Conservation (phyloP, 2,888 invertebrate genomes). For the Villa cingulata region DNA sequence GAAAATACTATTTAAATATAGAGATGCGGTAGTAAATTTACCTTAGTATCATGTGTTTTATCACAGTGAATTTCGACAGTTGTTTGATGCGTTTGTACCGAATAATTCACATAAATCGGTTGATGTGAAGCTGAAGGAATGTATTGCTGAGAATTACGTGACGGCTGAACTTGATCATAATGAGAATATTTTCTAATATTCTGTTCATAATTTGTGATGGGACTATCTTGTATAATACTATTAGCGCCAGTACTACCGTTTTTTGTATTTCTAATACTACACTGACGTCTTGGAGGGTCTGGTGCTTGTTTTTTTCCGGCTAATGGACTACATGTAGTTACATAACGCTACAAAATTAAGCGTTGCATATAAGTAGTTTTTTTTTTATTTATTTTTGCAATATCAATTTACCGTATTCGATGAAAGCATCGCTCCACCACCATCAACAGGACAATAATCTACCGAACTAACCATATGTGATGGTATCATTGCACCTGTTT, state of each 20-base stretch:
- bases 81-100: slow-evolving; percentile 39
- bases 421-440: not conserved
- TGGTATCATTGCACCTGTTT: not conserved
- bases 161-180: slow-evolving; percentile 6
- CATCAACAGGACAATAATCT: slow-evolving; percentile 21
- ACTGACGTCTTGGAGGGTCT: slow-evolving; percentile 65
- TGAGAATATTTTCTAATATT: slow-evolving; percentile 10
- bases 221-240: not conserved
- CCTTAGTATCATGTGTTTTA: slow-evolving; percentile 36
- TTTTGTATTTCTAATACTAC: slow-evolving; percentile 36
- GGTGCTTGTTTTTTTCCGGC: slow-evolving; percentile 66
- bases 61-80: slow-evolving; percentile 45
- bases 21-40: too few species aligned
- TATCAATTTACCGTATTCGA: slow-evolving; percentile 11
- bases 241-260: slow-evolving; percentile 13
- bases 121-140: slow-evolving; percentile 23
- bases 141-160: slow-evolving; percentile 22
- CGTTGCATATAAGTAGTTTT: too few species aligned
- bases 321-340: slow-evolving; percentile 55
- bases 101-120: slow-evolving; percentile 36
- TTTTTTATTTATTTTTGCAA: too few species aligned
- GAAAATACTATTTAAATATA: not conserved
- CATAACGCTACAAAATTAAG: slow-evolving; percentile 33
- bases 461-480: slow-evolving; percentile 7
- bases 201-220: not conserved